Percentiles rank a stretch among this genome's conserved stretches.
Conservation (phyloP, 2,888 invertebrate genomes). For the Lepidocyrtinus sp. region DNA sequence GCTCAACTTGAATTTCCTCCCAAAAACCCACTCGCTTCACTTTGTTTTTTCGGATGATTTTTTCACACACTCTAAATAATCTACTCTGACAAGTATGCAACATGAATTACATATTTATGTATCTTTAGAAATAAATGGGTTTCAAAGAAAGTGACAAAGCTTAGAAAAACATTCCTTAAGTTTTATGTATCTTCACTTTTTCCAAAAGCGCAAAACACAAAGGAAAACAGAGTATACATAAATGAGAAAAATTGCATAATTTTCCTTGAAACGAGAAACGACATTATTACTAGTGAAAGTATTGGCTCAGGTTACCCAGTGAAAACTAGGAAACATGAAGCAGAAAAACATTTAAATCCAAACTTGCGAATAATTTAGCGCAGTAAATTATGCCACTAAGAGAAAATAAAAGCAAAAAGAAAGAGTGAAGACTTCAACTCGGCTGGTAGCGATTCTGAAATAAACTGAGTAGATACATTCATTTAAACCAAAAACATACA, state of each 20-base stretch:
- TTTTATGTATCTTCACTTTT: not conserved
- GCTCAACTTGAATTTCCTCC: conserved; percentile 36
- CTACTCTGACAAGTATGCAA: conserved; percentile 19
- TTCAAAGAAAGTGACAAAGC: conserved; percentile 11
- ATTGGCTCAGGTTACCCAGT: not conserved
- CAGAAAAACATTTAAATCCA: conserved; percentile 36
- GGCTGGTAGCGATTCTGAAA: too few species aligned
- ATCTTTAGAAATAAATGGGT: conserved; percentile 21
- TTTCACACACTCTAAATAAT: conserved; percentile 27
- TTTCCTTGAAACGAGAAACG: too few species aligned
- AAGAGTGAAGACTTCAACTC: not conserved
- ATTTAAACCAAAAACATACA: too few species aligned
- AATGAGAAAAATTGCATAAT: not conserved
- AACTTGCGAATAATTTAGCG: conserved; percentile 48
- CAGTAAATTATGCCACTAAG: conserved; percentile 52
- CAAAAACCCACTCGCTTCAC: conserved; percentile 13
- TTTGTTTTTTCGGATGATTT: conserved; percentile 16
- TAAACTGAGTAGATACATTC: too few species aligned
- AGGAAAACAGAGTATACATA: not conserved
- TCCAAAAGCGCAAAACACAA: not conserved
- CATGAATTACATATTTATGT: too few species aligned
- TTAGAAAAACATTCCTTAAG: conserved; percentile 25
- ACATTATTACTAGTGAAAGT: not conserved
- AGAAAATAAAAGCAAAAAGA: conserved; percentile 20
- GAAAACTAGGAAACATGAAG: not conserved